Evolutionary conservation across 2,113 vertebrate genomes (phyloP).

Genomic region (Plestiodon gilberti): DNA sequence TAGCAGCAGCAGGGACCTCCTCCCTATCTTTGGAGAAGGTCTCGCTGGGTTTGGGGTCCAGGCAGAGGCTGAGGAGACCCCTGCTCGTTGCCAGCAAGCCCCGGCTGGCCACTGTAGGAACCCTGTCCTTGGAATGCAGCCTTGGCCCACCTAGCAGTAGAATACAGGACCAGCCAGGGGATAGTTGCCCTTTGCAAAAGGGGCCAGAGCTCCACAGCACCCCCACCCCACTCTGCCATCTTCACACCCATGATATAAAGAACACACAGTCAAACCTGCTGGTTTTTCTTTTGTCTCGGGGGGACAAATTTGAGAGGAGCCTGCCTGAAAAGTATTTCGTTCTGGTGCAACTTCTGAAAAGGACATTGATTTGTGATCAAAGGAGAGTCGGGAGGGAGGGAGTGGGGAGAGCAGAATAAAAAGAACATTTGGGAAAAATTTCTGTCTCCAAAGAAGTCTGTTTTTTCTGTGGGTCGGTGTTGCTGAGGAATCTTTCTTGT

Average conservation of each 20-base stretch:
- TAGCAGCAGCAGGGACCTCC: too few species aligned
- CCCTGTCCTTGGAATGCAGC: too few species aligned
- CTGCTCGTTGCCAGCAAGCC: too few species aligned
- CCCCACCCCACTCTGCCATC: too few species aligned
- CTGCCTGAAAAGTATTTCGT: not conserved
- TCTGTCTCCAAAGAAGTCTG: conserved; percentile 44
- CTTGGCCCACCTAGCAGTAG: too few species aligned
- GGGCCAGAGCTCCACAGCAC: too few species aligned
- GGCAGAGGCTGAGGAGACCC: too few species aligned
- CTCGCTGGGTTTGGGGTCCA: too few species aligned
- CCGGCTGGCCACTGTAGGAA: too few species aligned
- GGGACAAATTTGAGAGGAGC: not conserved
- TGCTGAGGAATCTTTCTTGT: conserved; percentile 87
- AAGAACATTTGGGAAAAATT: conserved; percentile 60
- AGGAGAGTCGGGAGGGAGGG: not conserved
- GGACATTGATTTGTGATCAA: conserved; percentile 73
- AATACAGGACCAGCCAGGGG: too few species aligned
- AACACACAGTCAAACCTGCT: not conserved
- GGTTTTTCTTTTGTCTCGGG: not conserved
- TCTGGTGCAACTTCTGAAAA: not conserved
- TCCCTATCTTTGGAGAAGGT: too few species aligned
- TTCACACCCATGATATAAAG: not conserved
- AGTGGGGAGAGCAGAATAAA: conserved; percentile 60
- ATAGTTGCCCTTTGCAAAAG: too few species aligned
- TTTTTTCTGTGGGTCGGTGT: conserved; percentile 75